Conservation (phyloP, 2,888 invertebrate genomes). For the Hymenopus coronatus region DNA sequence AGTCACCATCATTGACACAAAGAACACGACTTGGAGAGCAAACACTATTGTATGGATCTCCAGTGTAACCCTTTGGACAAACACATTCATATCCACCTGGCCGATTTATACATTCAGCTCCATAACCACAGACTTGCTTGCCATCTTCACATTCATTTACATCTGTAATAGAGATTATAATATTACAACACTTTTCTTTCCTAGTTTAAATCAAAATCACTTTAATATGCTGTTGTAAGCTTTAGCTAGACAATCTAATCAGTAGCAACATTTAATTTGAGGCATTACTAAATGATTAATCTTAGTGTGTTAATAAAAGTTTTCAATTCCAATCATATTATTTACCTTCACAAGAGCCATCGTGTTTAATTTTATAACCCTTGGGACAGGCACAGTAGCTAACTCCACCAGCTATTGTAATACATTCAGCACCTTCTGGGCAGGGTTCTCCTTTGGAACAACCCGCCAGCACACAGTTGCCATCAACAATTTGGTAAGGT, state of each 20-base stretch:
- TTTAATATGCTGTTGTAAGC: too few relatives aligned
- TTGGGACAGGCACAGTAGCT: constrained; percentile 92
- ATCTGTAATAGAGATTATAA: constrained; percentile 48
- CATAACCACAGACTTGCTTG: constrained; percentile 76
- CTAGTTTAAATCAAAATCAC: not conserved
- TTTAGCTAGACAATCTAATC: not conserved
- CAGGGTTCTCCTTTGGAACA: constrained; percentile 79
- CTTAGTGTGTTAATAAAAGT: not conserved
- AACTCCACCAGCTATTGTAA: constrained; percentile 82
- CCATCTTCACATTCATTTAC: constrained; percentile 80
- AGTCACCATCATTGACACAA: constrained; percentile 79
- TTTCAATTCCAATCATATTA: not conserved
- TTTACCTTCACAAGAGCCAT: constrained; percentile 71
- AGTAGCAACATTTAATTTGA: too few relatives aligned
- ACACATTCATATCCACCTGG: constrained; percentile 75
- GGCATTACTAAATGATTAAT: not conserved
- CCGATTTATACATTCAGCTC: constrained; percentile 80
- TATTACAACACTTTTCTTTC: not conserved
- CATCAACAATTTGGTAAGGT: constrained; percentile 79
- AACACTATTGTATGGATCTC: constrained; percentile 76
- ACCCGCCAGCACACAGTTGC: constrained; percentile 80
- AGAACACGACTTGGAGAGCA: constrained; percentile 80
- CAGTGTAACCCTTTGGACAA: constrained; percentile 77
- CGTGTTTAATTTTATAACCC: constrained; percentile 71
- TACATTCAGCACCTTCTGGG: constrained; percentile 84